Evolutionary conservation across 2,797 vertebrate species (phyloP).

Genomic region (Microchirus variegatus): DNA sequence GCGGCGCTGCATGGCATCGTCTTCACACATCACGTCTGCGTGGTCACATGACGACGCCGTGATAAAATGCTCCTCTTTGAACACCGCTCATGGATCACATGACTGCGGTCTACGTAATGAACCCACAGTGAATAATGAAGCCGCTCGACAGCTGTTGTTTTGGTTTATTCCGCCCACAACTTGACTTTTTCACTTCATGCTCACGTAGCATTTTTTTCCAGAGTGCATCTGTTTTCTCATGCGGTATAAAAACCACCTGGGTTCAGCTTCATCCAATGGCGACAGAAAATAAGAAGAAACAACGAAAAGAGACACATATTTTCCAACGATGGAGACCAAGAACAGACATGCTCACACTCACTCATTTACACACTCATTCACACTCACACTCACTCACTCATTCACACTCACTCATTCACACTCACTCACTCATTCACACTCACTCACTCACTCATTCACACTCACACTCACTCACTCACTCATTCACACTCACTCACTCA

Average conservation of each 20-base stretch:
- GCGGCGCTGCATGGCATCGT: too few species aligned
- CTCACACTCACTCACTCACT: too few species aligned
- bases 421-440: too few species aligned
- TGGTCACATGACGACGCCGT: neutral
- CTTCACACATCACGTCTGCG: too few species aligned
- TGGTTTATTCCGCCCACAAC: neutral
- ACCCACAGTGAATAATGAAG: neutral
- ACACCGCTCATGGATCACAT: neutral
- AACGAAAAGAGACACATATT: neutral
- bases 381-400: too few species aligned
- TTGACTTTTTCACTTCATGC: neutral
- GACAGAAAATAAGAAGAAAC: neutral
- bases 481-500: too few species aligned
- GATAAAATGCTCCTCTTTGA: neutral
- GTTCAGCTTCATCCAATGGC: neutral
- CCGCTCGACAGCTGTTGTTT: neutral
- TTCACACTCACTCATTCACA: too few species aligned
- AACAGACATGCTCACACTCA: too few species aligned
- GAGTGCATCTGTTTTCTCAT: slow-evolving; percentile 2
- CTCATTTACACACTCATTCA: too few species aligned
- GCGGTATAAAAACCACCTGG: neutral
- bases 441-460: too few species aligned
- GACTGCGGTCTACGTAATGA: neutral
- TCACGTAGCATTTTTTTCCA: neutral
- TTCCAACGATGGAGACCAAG: neutral